Evolutionary conservation across 2,888 invertebrate genomes (phyloP), one percentile per base, ranked within the genome.

Genomic region (Spialia ferax): DNA sequence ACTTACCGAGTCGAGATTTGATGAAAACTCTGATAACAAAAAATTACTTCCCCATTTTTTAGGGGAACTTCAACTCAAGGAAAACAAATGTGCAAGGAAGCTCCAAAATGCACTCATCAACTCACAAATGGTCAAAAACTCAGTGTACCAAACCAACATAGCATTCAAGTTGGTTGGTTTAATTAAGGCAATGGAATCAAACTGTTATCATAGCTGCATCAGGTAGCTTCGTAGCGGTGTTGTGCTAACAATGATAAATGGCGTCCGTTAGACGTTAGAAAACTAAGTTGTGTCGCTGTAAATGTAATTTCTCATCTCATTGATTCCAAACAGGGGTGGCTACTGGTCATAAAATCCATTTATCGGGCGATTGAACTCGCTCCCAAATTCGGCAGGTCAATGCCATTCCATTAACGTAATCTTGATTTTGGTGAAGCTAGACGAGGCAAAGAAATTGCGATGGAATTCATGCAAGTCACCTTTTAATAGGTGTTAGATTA

Each of bases 171-270:
- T 32, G 32, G 32, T 32, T 8, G 8, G 32, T 32, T 32, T 32
- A 32, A 42, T 54, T 26, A 54, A 54, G 50, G 5, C 63, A 63
- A 55, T 63, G 63, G 63, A 63, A n/a, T 55, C 55, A 32, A 29
- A 55, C 63, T 54, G 45, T 63, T 63, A 63, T 63, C 63, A 20
- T 10, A 54, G 42, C 59, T 26, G 59, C 55, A 32, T 54, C 32
- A 20, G 32, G 61, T 63, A 55, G 55, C 45, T 55, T 55, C 20
- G 45, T 29, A 55, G 63, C 63, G 55, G 22, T 50, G 11, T 38
- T 55, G 63, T 63, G 52, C 63, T 63, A 55, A 63, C 63, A 55
- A 63, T 55, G 45, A 52, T 63, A 63, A 55, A 63, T 55, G 55
- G 20, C n/a, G 45, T 26, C 63, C 55, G 55, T 55, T 63, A 29